Conservation (phyloP, 2,113 vertebrate genomes). For the Nycticryphes semicollaris region DNA sequence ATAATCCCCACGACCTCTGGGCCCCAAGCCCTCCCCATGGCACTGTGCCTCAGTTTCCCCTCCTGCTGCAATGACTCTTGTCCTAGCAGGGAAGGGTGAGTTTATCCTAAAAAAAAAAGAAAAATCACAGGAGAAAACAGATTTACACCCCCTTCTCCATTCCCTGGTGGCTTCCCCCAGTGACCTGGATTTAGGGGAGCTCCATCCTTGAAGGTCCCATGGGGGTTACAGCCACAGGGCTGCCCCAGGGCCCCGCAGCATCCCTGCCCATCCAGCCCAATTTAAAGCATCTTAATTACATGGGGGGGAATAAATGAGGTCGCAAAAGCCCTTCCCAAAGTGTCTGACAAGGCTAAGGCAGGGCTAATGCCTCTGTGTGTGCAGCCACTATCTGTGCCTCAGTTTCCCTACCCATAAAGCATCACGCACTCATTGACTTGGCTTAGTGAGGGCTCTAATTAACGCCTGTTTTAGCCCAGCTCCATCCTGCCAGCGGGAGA, state of each 20-base stretch:
- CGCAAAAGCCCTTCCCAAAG: neutral
- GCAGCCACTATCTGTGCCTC: neutral
- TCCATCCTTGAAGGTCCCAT: neutral
- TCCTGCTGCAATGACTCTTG: neutral
- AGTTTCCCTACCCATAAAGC: neutral
- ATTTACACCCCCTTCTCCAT: rapidly evolving
- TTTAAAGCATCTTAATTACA: neutral
- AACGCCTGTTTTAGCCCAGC: rapidly evolving
- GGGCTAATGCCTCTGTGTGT: rapidly evolving
- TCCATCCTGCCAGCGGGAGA: neutral
- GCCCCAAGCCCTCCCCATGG: rapidly evolving
- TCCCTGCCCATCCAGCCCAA: neutral
- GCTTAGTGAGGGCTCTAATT: neutral
- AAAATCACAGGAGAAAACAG: rapidly evolving
- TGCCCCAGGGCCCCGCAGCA: neutral
- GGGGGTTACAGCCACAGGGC: rapidly evolving
- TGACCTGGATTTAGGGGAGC: neutral
- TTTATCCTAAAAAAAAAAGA: neutral
- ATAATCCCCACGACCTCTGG: neutral
- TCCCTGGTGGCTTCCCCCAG: neutral
- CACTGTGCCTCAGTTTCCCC: neutral
- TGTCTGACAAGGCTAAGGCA: rapidly evolving
- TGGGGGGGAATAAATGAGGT: neutral
- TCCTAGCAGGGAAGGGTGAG: neutral
- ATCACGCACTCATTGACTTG: rapidly evolving